Evolutionary conservation across 2,797 vertebrate genomes (phyloP), one percentile per base, ranked within the genome.

Genomic region (Anomalospiza imberbis): DNA sequence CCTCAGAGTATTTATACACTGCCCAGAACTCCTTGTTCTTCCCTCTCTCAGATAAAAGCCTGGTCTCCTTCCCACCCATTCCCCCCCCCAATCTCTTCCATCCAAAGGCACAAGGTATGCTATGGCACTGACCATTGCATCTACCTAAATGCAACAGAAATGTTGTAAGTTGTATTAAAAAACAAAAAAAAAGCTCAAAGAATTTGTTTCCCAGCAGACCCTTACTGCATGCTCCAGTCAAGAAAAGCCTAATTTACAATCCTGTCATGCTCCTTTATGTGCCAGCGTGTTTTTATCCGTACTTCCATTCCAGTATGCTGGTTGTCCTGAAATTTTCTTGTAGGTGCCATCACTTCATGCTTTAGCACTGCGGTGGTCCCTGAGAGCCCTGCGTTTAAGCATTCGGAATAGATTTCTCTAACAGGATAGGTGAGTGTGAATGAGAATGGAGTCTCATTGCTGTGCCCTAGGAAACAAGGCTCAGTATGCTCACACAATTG

Each of bases 171-270:
- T 74, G 54, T 54, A 78, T 28, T 45, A 1, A 1, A 74, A 71
- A 80, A 68, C n/a, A 34, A 34, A 34, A 34, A 34, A 34, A 34
- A 34, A 7, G 34, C 34, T 34, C 34, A 72, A 91, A 90, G 50
- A 57, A 66, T 70, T 85, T 75, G 40, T 55, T 91, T 89, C 75
- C 57, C 50, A 89, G 66, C 66, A 85, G 80, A 65, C 11, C 45
- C 21, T 44, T 32, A 74, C 50, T 45, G 26, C 5, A 4, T 17
- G 25, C 28, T 81, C 44, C 38, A 57, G 22, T 78, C 53, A 81
- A 93, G 53, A 91, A 71, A 89, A 61, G 51, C 48, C 65, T 84
- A 31, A 86, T 93, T 94, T 93, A 68, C 50, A 91, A 40, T 44
- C 73, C 36, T 29, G 18, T 72, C 83, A 85, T 38, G 66, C 36